A percentile compares a stretch with the other conserved stretches of the same genome.
Evolutionary conservation across 2,797 vertebrate genomes (phyloP).

Genomic region (Artibeus jamaicensis): DNA sequence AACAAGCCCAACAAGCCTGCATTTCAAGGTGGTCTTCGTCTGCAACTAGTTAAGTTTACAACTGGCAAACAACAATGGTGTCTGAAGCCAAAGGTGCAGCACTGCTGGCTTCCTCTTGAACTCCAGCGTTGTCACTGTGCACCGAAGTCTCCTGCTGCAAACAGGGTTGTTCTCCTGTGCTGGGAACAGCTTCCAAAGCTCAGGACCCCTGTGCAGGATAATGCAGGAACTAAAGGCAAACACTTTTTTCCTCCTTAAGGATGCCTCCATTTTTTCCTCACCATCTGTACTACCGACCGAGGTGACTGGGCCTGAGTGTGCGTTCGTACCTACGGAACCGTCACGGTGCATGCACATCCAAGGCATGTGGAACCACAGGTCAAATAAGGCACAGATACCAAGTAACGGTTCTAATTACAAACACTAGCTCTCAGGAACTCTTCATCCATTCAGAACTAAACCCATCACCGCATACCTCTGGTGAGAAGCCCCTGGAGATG

Average conservation of each 20-base stretch:
- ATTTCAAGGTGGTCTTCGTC: constrained; percentile 78
- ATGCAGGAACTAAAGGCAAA: constrained; percentile 81
- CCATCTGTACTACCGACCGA: constrained; percentile 81
- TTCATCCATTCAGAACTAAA: constrained; percentile 87
- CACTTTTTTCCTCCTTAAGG: constrained; percentile 80
- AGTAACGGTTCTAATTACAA: constrained; percentile 84
- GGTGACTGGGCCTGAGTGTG: constrained; percentile 79
- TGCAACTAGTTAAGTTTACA: constrained; percentile 81
- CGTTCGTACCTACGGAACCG: constrained; percentile 83
- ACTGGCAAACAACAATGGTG: constrained; percentile 76
- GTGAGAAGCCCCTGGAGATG: constrained; percentile 85
- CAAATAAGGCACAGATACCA: constrained; percentile 86
- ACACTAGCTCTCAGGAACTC: constrained; percentile 87
- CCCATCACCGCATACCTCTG: constrained; percentile 83
- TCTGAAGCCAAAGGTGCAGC: constrained; percentile 80
- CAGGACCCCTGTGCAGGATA: constrained; percentile 82
- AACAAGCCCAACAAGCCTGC: constrained; percentile 81
- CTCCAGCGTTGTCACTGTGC: constrained; percentile 76
- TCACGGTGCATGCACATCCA: constrained; percentile 86
- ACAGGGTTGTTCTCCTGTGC: constrained; percentile 82
- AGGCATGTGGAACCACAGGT: constrained; percentile 85
- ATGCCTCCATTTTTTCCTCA: constrained; percentile 83
- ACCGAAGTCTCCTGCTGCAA: constrained; percentile 82
- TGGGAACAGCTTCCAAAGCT: constrained; percentile 83
- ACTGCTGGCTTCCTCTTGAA: constrained; percentile 79